Evolutionary conservation across 2,113 vertebrate genomes (phyloP), one percentile per base, ranked within the genome.

Genomic region (Pterocles gutturalis): DNA sequence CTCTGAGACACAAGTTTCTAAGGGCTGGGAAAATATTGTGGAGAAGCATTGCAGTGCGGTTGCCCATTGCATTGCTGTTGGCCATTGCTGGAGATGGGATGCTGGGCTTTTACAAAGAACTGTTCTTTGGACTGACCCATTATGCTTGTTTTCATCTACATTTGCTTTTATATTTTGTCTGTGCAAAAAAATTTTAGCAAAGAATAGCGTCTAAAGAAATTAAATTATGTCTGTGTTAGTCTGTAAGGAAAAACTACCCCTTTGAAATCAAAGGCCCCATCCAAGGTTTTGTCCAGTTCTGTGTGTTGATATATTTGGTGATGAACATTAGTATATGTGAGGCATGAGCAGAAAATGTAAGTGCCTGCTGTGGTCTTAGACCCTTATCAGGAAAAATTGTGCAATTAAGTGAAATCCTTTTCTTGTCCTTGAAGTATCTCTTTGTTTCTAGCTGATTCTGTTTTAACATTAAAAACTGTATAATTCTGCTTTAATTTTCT

Each of bases 401-500:
- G 78, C 53, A 87, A n/a, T 7, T 1, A 81, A 62, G 7, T 92
- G 13, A 95, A 92, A 91, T 89, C 28, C 22, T 92, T 92, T 75
- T 58, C 17, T 87, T 93, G 93, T 83, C 49, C 22, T 81, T 88
- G 75, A 92, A 86, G 31, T 13, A 48, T n/a, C 26, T 77, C 46
- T 84, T 77, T 78, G 29, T 19, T 75, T 96, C 43, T 67, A 43
- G 51, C 19, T 54, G 33, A 67, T 78, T 86, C 62, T 82, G 7
- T 48, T 80, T 92, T 77, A 95, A 66, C 25, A 48, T 55, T 54
- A n/a, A 49, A 58, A 90, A 41, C 41, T 80, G n/a, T 77, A 90
- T 70, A 62, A 64, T 89, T 90, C 67, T 75, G 25, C 55, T 73
- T 61, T 90, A 53, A 64, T 95, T 95, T 96, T 60, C 46, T 86